Conservation (phyloP, 2,113 vertebrate species). For the Hippocampus barbouri region DNA sequence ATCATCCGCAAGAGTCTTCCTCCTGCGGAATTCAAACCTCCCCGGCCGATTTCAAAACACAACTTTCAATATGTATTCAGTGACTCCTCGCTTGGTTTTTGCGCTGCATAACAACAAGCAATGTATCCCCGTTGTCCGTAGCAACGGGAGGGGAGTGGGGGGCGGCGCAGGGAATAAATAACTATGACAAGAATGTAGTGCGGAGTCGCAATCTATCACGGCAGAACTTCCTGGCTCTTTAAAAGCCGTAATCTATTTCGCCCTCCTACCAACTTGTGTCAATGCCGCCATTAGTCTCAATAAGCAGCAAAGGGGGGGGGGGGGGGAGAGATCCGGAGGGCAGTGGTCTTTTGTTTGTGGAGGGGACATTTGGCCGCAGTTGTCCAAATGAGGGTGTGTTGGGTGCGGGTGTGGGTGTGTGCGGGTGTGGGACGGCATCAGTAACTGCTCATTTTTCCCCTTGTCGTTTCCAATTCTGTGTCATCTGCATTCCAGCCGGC, state of each 20-base stretch:
- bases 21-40: constrained; percentile 30
- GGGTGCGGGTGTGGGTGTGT: background rate
- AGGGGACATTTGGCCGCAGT: background rate
- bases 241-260: constrained; percentile 53
- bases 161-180: constrained; percentile 38
- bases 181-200: constrained; percentile 48
- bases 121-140: constrained; percentile 22
- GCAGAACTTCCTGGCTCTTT: constrained; percentile 40
- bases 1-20: constrained; percentile 19
- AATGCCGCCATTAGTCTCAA: constrained; percentile 59
- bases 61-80: constrained; percentile 18
- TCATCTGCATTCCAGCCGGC: background rate
- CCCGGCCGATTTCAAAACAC: constrained; percentile 25
- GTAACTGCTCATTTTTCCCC: background rate
- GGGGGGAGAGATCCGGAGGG: background rate
- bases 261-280: constrained; percentile 39
- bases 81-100: constrained; percentile 22
- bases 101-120: constrained; percentile 8
- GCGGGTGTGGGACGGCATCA: no score
- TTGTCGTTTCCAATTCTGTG: background rate
- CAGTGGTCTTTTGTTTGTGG: background rate
- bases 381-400: background rate
- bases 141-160: constrained; percentile 6
- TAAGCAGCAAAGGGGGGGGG: constrained; percentile 31
- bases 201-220: constrained; percentile 47